Conservation (phyloP, 2,888 invertebrate genomes). For the Cheilosia soror region DNA sequence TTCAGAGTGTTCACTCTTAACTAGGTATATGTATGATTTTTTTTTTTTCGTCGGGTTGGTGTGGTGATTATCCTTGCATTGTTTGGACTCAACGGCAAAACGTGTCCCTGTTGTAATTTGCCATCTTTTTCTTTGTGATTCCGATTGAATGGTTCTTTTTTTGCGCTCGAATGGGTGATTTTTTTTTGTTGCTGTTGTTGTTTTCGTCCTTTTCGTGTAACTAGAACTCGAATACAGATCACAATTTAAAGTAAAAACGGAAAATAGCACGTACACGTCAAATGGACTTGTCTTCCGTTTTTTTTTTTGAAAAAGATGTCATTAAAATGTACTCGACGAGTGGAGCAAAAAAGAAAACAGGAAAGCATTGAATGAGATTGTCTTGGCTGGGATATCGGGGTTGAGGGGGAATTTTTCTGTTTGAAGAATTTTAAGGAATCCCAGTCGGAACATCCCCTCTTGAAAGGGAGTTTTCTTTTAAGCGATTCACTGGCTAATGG, state of each 20-base stretch:
- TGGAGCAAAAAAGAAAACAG: conserved; percentile 32
- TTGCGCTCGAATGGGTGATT: conserved; percentile 14
- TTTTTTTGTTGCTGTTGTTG: conserved; percentile 1
- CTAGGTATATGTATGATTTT: conserved; percentile 29
- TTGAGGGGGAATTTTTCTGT: neutral
- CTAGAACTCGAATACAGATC: conserved; percentile 52
- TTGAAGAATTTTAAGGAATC: conserved; percentile 7
- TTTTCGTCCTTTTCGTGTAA: neutral
- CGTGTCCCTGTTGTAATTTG: conserved; percentile 74
- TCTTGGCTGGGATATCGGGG: conserved; percentile 10
- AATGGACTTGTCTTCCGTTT: conserved; percentile 59
- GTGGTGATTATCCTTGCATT: conserved; percentile 71
- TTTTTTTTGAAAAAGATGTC: conserved; percentile 62
- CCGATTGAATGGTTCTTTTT: conserved; percentile 69
- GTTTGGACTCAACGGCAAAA: conserved; percentile 66
- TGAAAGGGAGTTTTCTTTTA: conserved; percentile 15
- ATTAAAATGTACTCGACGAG: conserved; percentile 68
- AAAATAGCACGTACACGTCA: conserved; percentile 72
- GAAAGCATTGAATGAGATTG: conserved; percentile 55
- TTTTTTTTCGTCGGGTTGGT: conserved; percentile 23
- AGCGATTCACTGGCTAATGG: conserved; percentile 20
- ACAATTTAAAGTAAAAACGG: conserved; percentile 55
- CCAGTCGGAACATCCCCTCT: neutral
- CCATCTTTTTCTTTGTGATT: conserved; percentile 75
- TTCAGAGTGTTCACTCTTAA: conserved; percentile 66